These are phyloP conservation scores for Palaemon carinicauda DNA, from an alignment of 1,140 invertebrate genomes.

Conservation along the genomic window DNA sequence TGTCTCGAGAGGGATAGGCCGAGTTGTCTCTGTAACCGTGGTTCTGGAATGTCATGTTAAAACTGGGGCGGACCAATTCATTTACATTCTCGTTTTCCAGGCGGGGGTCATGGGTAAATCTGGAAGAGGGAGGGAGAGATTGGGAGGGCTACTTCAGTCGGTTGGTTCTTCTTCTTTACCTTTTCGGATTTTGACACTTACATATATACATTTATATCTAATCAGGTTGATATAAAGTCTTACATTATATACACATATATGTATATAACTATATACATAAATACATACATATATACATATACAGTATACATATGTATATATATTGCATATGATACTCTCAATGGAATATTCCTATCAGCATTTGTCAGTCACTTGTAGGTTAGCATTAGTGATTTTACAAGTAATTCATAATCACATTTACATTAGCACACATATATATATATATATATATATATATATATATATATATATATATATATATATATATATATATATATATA, in stretches of 20 bases:
- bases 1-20: slow-evolving; percentile 35
- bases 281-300: too few species aligned
- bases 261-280: too few species aligned
- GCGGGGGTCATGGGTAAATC: slow-evolving; percentile 60
- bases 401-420: too few species aligned
- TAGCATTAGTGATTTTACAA: not conserved
- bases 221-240: too few species aligned
- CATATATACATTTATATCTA: not conserved
- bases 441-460: not conserved
- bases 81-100: slow-evolving; percentile 62
- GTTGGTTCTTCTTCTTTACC: not conserved
- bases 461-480: too few species aligned
- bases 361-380: too few species aligned
- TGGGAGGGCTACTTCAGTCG: not conserved
- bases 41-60: slow-evolving; percentile 64
- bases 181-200: not conserved
- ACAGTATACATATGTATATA: too few species aligned
- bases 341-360: too few species aligned
- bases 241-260: not conserved
- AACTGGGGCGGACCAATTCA: slow-evolving; percentile 61
- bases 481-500: too few species aligned
- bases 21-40: slow-evolving; percentile 59
- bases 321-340: too few species aligned
- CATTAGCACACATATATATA: too few species aligned
- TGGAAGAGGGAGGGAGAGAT: not conserved